Percentiles rank a stretch among this genome's conserved stretches.
These are phyloP conservation scores for Pseudobourletiella spinata DNA, from an alignment of 1,140 invertebrate species.

Conservation along the genomic window DNA sequence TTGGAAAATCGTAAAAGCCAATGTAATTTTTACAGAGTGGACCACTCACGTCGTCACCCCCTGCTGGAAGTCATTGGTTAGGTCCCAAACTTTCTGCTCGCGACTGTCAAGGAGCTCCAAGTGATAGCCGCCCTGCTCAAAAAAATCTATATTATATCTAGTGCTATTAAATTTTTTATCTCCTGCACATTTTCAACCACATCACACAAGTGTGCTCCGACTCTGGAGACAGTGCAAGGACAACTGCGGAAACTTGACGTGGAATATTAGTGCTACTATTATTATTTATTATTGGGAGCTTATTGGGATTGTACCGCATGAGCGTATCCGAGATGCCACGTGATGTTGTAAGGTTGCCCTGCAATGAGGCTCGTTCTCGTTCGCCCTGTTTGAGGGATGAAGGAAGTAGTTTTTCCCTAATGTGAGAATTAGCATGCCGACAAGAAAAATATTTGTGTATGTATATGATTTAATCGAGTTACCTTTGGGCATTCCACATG, in stretches of 20 bases:
- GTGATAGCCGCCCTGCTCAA: constrained; percentile 81
- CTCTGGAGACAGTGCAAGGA: too few relatives aligned
- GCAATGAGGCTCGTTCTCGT: constrained; percentile 66
- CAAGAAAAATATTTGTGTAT: not conserved
- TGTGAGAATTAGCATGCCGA: not conserved
- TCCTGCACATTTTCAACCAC: too few relatives aligned
- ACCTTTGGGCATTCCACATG: constrained; percentile 53
- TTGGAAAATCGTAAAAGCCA: too few relatives aligned
- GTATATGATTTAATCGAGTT: not conserved
- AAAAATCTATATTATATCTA: too few relatives aligned
- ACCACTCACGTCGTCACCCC: constrained; percentile 66
- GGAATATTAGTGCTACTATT: too few relatives aligned
- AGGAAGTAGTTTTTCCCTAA: constrained; percentile 19
- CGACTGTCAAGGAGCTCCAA: constrained; percentile 69
- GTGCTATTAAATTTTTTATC: too few relatives aligned
- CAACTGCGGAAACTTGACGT: too few relatives aligned
- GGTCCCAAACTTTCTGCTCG: constrained; percentile 68
- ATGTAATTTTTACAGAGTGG: too few relatives aligned
- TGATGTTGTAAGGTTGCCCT: constrained; percentile 74
- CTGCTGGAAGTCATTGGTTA: constrained; percentile 70
- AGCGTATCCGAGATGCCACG: constrained; percentile 88
- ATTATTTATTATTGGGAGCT: too few relatives aligned
- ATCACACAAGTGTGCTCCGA: too few relatives aligned
- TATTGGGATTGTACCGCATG: too few relatives aligned
- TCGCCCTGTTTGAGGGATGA: constrained; percentile 47